Evolutionary conservation across 2,113 vertebrate species (phyloP).

Genomic region (Perognathus longimembris): DNA sequence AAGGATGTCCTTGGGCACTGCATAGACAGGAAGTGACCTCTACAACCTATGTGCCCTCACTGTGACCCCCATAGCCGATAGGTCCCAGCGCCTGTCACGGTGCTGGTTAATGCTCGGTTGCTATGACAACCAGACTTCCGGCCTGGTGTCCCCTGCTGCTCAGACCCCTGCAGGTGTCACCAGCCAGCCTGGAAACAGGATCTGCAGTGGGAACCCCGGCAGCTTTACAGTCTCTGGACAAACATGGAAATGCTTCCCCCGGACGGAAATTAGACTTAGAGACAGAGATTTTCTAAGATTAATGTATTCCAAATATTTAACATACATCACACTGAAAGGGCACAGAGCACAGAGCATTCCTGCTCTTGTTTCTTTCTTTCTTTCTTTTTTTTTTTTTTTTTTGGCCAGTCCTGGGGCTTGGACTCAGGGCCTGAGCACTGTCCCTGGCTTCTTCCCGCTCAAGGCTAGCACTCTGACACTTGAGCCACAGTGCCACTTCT

Average conservation of each 20-base stretch:
- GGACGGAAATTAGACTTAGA: slow-evolving; percentile 78
- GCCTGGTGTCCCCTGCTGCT: slow-evolving; percentile 69
- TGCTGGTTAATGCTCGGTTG: slow-evolving; percentile 9
- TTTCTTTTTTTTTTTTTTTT: too few species aligned
- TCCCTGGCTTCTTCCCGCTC: too few species aligned
- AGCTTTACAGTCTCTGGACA: slow-evolving; percentile 68
- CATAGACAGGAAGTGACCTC: slow-evolving; percentile 56
- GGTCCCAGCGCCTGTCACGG: slow-evolving; percentile 50
- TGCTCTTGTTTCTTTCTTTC: slow-evolving; percentile 72
- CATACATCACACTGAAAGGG: slow-evolving; percentile 64
- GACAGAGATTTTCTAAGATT: slow-evolving; percentile 49
- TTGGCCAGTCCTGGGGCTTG: too few species aligned
- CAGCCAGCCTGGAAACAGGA: slow-evolving; percentile 13
- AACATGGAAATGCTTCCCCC: slow-evolving; percentile 78
- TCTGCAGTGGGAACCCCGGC: slow-evolving; percentile 51
- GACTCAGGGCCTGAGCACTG: too few species aligned
- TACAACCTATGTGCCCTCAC: slow-evolving; percentile 7
- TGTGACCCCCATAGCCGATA: background rate
- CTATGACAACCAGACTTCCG: slow-evolving; percentile 59
- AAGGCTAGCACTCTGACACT: too few species aligned
- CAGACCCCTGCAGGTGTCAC: slow-evolving; percentile 70
- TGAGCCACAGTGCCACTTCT: too few species aligned
- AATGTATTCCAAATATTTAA: slow-evolving; percentile 76
- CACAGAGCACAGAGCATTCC: slow-evolving; percentile 50
- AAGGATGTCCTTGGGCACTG: background rate